phyloP scores from a whole-genome alignment of 2,113 vertebrate genomes.

The Solea solea region DNA sequence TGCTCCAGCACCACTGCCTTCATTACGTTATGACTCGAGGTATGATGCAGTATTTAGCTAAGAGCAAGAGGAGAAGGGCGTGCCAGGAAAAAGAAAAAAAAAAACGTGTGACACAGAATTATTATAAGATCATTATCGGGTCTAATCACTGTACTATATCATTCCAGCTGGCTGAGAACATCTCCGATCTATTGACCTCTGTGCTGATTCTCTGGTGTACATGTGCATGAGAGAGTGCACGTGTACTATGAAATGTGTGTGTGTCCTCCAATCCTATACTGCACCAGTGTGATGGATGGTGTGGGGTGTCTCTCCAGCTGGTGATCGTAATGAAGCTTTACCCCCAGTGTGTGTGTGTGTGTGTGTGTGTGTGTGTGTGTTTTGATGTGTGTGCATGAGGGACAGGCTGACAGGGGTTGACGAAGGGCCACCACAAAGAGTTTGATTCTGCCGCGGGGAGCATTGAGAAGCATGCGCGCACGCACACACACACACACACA shows the following conservation, averaged over 20 bases:
- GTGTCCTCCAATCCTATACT: conserved; percentile 38
- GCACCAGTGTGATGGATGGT: conserved; percentile 66
- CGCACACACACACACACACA: conserved; percentile 23
- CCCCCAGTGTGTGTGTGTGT: conserved; percentile 33
- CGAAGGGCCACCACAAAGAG: conserved; percentile 53
- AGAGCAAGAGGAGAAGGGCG: not conserved
- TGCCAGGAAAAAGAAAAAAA: not conserved
- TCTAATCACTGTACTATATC: conserved; percentile 19
- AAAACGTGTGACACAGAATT: not conserved
- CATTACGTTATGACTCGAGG: not conserved
- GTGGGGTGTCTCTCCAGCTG: conserved; percentile 68
- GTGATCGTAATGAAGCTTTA: conserved; percentile 69
- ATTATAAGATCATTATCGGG: conserved; percentile 26
- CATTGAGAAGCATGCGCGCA: conserved; percentile 5
- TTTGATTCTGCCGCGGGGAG: conserved; percentile 35
- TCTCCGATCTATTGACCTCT: conserved; percentile 32
- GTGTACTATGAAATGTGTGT: conserved; percentile 4
- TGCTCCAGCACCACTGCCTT: not conserved
- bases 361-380: conserved; percentile 26
- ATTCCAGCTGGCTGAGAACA: conserved; percentile 31
- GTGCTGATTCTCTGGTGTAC: conserved; percentile 12
- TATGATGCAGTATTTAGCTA: not conserved
- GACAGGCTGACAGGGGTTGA: conserved; percentile 45
- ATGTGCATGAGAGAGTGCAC: not conserved
- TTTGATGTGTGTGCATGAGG: not conserved